A percentile compares a stretch with the other conserved stretches of the same genome.
These are phyloP conservation scores for Holotrichia oblita DNA, from an alignment of 1,140 invertebrate genomes.

Conservation along the genomic window DNA sequence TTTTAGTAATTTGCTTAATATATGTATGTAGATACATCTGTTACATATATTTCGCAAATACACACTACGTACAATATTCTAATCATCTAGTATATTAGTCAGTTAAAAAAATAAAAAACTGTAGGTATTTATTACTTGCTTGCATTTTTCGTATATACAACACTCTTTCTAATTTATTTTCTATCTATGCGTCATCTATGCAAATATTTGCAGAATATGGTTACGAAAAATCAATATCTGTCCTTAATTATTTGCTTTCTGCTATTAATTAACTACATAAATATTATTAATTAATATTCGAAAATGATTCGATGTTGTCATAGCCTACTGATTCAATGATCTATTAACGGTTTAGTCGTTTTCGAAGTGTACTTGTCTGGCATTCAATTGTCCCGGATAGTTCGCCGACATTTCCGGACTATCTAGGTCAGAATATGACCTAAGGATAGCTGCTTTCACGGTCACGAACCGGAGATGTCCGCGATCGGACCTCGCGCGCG, in stretches of 20 bases:
- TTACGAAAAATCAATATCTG: neutral
- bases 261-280: neutral
- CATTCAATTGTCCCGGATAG: slow-evolving; percentile 36
- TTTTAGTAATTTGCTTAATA: too few relatives aligned
- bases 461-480: slow-evolving; percentile 39
- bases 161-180: too few relatives aligned
- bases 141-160: too few relatives aligned
- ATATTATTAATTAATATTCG: neutral
- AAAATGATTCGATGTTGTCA: slow-evolving; percentile 11
- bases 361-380: slow-evolving; percentile 25
- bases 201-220: too few relatives aligned
- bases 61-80: too few relatives aligned
- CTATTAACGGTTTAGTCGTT: slow-evolving; percentile 16
- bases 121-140: too few relatives aligned
- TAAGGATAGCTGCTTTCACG: slow-evolving; percentile 26
- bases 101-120: too few relatives aligned
- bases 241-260: neutral
- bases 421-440: slow-evolving; percentile 37
- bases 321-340: slow-evolving; percentile 20
- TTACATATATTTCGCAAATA: too few relatives aligned
- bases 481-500: slow-evolving; percentile 8
- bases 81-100: too few relatives aligned
- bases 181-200: too few relatives aligned
- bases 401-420: slow-evolving; percentile 25
- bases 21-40: too few relatives aligned